phyloP scores from a whole-genome alignment of 2,113 vertebrate species.

The Oenanthe oenanthe region DNA sequence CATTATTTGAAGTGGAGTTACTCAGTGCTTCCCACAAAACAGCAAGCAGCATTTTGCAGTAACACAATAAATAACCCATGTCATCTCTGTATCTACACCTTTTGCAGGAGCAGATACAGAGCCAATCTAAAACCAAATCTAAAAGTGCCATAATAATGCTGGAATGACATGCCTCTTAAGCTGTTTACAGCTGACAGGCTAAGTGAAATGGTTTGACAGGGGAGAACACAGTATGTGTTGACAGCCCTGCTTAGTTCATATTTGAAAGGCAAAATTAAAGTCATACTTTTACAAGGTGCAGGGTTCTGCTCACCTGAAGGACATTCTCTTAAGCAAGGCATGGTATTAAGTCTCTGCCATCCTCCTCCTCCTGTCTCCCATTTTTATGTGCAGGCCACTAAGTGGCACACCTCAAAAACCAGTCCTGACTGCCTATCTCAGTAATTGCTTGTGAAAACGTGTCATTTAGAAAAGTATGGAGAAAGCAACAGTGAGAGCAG shows the following conservation, averaged over 20 bases:
- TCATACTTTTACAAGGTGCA: constrained; percentile 63
- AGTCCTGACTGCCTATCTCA: constrained; percentile 22
- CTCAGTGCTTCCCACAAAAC: constrained; percentile 41
- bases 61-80: constrained; percentile 70
- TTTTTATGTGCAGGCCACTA: constrained; percentile 33
- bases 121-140: constrained; percentile 72
- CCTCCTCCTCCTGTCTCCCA: constrained; percentile 20
- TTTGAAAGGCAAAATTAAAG: constrained; percentile 76
- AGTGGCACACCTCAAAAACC: constrained; percentile 54
- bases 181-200: constrained; percentile 73
- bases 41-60: constrained; percentile 57
- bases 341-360: background rate
- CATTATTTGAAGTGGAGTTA: constrained; percentile 52
- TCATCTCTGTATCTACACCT: constrained; percentile 62
- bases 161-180: constrained; percentile 73
- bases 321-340: constrained; percentile 49
- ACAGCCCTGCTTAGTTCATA: constrained; percentile 61
- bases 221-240: constrained; percentile 55
- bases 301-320: constrained; percentile 58
- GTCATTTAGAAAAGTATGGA: constrained; percentile 57
- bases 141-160: constrained; percentile 66
- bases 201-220: constrained; percentile 68
- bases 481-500: constrained; percentile 31
- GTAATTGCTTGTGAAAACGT: constrained; percentile 58
- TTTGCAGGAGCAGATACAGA: constrained; percentile 46